A percentile compares a stretch with the other conserved stretches of the same genome.
phyloP scores from a whole-genome alignment of 2,888 invertebrate genomes.

The Automeris io region DNA sequence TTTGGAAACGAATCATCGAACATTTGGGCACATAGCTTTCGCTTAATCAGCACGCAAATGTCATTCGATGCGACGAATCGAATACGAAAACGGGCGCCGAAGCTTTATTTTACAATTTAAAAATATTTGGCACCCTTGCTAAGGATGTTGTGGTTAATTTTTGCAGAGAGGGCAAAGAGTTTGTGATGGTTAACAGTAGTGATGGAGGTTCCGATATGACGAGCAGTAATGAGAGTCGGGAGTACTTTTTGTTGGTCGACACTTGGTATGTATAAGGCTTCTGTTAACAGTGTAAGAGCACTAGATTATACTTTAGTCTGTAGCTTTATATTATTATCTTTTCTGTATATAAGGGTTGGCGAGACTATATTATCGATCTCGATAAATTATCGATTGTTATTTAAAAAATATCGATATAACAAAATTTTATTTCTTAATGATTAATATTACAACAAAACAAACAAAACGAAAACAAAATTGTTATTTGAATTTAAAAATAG shows the following conservation, averaged over 20 bases:
- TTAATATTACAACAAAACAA: too few relatives aligned
- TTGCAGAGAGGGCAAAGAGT: conserved; percentile 65
- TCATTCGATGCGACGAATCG: conserved; percentile 14
- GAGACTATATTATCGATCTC: conserved; percentile 5
- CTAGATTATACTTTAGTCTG: conserved; percentile 7
- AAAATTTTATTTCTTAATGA: neutral
- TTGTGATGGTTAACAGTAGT: conserved; percentile 61
- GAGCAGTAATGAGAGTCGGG: conserved; percentile 48
- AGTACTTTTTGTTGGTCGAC: conserved; percentile 57
- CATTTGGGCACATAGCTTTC: conserved; percentile 33
- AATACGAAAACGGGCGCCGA: conserved; percentile 13
- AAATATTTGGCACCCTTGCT: conserved; percentile 10
- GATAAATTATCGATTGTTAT: neutral
- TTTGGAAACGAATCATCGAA: conserved; percentile 14
- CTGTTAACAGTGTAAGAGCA: conserved; percentile 18
- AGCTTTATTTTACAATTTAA: conserved; percentile 11
- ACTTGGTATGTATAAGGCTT: conserved; percentile 60
- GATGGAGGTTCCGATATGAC: conserved; percentile 51
- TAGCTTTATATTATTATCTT: conserved; percentile 12
- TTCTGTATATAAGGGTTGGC: conserved; percentile 6
- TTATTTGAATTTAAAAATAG: neutral
- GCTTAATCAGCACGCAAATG: conserved; percentile 22
- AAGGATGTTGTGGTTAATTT: conserved; percentile 33
- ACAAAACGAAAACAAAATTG: neutral
- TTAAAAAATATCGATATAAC: neutral